phyloP scores from a whole-genome alignment of 2,113 vertebrate species.

The Terrapene triunguis region DNA sequence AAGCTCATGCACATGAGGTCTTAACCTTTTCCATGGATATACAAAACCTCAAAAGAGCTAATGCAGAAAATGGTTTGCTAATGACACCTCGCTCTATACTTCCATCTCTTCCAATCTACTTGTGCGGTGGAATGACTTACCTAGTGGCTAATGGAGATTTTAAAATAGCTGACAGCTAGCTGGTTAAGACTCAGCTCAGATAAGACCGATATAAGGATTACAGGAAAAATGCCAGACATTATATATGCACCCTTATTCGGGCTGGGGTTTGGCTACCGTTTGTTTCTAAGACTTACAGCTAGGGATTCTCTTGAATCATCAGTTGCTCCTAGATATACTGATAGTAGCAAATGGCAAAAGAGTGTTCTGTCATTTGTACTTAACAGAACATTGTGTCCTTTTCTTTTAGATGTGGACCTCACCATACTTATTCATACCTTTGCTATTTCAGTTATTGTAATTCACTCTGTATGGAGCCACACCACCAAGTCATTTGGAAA shows the following conservation, averaged over 20 bases:
- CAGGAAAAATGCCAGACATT: background rate
- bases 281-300: background rate
- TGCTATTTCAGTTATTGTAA: background rate
- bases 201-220: background rate
- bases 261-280: background rate
- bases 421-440: background rate
- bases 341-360: background rate
- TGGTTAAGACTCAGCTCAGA: background rate
- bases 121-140: background rate
- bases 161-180: background rate
- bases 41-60: background rate
- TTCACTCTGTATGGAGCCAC: background rate
- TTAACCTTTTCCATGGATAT: rapidly evolving
- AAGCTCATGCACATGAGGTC: background rate
- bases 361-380: background rate
- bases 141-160: background rate
- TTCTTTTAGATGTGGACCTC: background rate
- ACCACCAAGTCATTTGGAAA: background rate
- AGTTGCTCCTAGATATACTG: background rate
- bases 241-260: background rate
- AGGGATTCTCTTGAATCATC: background rate
- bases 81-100: background rate
- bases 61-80: background rate
- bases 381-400: background rate
- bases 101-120: background rate